These are phyloP conservation scores for Urocitellus parryii DNA, from an alignment of 2,113 vertebrate genomes.

Conservation along the genomic window DNA sequence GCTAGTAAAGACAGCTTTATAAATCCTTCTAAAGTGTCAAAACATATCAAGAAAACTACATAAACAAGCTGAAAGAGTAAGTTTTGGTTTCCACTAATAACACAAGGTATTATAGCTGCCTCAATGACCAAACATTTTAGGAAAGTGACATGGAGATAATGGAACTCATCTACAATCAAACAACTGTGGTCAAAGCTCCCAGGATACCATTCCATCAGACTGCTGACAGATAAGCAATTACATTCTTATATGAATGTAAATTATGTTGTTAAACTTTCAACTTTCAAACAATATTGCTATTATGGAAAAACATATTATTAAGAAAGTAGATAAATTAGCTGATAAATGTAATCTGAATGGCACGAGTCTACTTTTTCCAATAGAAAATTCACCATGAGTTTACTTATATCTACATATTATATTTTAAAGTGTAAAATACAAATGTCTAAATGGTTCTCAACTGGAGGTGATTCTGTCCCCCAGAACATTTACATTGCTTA, in stretches of 20 bases:
- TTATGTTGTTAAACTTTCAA: conserved; percentile 39
- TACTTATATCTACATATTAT: neutral
- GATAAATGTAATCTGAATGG: neutral
- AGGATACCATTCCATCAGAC: conserved; percentile 4
- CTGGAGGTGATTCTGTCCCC: neutral
- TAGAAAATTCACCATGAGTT: neutral
- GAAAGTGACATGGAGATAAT: conserved; percentile 71
- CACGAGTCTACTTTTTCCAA: neutral
- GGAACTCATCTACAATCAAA: conserved; percentile 52
- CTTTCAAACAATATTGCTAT: conserved; percentile 55
- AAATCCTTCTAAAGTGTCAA: conserved; percentile 59
- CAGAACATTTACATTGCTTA: neutral
- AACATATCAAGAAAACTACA: conserved; percentile 63
- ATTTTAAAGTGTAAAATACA: conserved; percentile 12
- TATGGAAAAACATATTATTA: conserved; percentile 18
- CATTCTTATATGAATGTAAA: conserved; percentile 50
- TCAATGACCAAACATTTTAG: conserved; percentile 76
- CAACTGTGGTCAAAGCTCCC: conserved; percentile 26
- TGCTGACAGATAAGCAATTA: conserved; percentile 53
- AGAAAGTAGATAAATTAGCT: conserved; percentile 31
- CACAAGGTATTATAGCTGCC: conserved; percentile 69
- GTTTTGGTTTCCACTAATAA: conserved; percentile 68
- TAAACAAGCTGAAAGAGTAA: conserved; percentile 61
- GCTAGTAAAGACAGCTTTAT: conserved; percentile 48
- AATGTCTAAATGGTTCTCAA: neutral